Evolutionary conservation across 1,140 invertebrate genomes (phyloP).

Genomic region (Alviniconcha marisindica): DNA sequence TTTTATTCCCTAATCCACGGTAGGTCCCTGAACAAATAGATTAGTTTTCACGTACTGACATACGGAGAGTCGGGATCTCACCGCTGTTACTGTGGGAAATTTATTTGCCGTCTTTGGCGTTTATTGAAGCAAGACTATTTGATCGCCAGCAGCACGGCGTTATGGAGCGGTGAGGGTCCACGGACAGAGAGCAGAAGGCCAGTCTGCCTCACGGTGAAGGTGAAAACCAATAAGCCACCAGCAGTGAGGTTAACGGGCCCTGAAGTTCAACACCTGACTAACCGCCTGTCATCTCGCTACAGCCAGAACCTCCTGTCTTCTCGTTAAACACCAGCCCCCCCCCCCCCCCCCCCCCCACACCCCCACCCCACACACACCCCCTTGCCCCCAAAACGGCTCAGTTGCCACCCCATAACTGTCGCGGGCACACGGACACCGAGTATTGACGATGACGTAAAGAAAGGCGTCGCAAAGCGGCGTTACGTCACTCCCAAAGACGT

Average conservation of each 20-base stretch:
- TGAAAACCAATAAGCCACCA: neutral
- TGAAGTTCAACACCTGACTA: neutral
- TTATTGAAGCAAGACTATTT: no score
- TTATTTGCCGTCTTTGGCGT: no score
- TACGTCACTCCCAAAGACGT: neutral
- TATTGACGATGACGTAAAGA: neutral
- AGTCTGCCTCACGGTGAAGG: neutral
- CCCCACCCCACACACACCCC: no score
- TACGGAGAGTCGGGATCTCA: no score
- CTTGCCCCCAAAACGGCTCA: neutral
- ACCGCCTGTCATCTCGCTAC: neutral
- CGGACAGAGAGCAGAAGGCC: no score
- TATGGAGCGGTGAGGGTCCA: no score
- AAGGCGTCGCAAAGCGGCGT: neutral
- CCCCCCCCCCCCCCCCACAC: neutral
- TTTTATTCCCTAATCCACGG: no score
- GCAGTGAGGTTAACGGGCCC: neutral
- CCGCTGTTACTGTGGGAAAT: no score
- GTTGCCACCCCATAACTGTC: conserved; percentile 24
- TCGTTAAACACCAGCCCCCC: neutral
- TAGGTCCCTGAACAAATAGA: no score
- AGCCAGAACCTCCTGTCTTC: neutral
- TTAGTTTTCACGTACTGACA: no score
- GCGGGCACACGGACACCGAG: neutral
- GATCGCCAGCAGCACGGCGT: no score